phyloP scores from a whole-genome alignment of 1,140 invertebrate genomes.

The Colletes gigas region DNA sequence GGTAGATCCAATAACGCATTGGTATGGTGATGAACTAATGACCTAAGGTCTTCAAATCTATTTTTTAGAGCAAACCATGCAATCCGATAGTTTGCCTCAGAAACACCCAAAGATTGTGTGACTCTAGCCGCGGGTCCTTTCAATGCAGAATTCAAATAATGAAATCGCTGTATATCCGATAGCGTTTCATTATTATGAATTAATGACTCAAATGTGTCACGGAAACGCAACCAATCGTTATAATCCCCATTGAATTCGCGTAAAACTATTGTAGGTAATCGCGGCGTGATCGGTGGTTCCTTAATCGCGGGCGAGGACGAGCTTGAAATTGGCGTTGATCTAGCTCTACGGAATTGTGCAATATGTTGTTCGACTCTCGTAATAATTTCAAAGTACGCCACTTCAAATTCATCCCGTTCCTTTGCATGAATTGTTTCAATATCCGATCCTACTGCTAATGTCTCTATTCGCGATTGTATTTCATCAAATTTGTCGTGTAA shows the following conservation, averaged over 20 bases:
- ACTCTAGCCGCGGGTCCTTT: not conserved
- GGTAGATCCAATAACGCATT: constrained; percentile 3
- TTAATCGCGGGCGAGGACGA: no score
- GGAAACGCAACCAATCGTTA: constrained; percentile 13
- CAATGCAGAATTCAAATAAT: not conserved
- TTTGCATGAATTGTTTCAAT: no score
- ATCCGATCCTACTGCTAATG: no score
- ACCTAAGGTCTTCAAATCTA: not conserved
- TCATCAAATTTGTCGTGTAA: no score
- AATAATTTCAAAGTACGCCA: no score
- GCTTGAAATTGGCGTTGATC: no score
- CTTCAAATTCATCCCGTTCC: no score
- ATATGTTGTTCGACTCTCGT: no score
- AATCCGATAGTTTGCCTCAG: not conserved
- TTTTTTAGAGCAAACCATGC: constrained; percentile 1
- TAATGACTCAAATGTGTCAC: not conserved
- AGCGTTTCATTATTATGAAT: not conserved
- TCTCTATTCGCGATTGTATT: no score
- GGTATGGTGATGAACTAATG: not conserved
- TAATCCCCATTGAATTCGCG: constrained; percentile 14
- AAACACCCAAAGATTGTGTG: not conserved
- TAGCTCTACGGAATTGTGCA: no score
- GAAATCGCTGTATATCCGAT: not conserved
- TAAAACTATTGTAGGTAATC: not conserved
- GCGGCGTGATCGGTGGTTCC: no score